These are phyloP conservation scores for Rhaphigaster nebulosa DNA, from an alignment of 2,888 invertebrate genomes.

Conservation along the genomic window DNA sequence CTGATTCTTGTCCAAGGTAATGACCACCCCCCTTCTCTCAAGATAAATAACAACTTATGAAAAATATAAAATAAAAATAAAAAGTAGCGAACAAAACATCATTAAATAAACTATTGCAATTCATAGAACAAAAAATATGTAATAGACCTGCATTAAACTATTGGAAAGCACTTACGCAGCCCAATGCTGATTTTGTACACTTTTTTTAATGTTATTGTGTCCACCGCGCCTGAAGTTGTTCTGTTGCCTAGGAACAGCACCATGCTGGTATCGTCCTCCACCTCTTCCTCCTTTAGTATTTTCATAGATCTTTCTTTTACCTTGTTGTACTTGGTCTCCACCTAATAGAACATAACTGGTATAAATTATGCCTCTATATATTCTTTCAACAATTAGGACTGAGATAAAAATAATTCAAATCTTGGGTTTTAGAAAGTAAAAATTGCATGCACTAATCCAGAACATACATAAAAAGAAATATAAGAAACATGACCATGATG, in stretches of 20 bases:
- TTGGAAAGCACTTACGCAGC: constrained; percentile 47
- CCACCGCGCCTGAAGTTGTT: constrained; percentile 4
- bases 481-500: neutral
- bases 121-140: too few species aligned
- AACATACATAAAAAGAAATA: neutral
- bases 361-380: neutral
- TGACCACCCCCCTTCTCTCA: too few species aligned
- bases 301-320: constrained; percentile 54
- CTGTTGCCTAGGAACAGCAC: constrained; percentile 40
- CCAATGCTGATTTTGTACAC: constrained; percentile 42
- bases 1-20: too few species aligned
- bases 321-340: constrained; percentile 38
- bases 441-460: too few species aligned
- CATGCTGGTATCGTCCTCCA: constrained; percentile 49
- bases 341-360: constrained; percentile 23
- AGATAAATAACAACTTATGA: too few species aligned
- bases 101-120: too few species aligned
- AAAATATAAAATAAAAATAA: too few species aligned
- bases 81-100: too few species aligned
- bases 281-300: constrained; percentile 49
- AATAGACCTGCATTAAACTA: neutral
- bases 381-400: too few species aligned
- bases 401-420: too few species aligned
- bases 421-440: too few species aligned
- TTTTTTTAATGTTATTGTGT: constrained; percentile 43